Evolutionary conservation across 2,797 vertebrate genomes (phyloP).

Genomic region (Neosilurus hyrtlii): DNA sequence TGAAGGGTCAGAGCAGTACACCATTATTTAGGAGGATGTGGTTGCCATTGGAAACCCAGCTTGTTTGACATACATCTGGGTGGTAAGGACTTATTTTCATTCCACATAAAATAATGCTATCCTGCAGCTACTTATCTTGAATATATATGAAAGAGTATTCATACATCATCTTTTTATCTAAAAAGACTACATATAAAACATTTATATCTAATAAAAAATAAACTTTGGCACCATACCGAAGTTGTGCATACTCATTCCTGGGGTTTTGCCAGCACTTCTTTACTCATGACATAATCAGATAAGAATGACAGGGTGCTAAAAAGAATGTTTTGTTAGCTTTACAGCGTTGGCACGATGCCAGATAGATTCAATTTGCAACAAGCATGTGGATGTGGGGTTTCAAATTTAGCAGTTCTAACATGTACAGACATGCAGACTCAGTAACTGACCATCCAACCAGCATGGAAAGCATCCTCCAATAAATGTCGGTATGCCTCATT

Average conservation of each 20-base stretch:
- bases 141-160: conserved; percentile 41
- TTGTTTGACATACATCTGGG: conserved; percentile 61
- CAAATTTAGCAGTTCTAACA: conserved; percentile 13
- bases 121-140: conserved; percentile 18
- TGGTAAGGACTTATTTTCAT: conserved; percentile 42
- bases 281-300: background rate
- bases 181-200: conserved; percentile 35
- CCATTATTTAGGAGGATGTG: conserved; percentile 62
- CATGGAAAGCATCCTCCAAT: conserved; percentile 51
- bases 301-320: background rate
- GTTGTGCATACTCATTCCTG: conserved; percentile 4
- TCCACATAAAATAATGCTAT: conserved; percentile 36
- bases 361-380: background rate
- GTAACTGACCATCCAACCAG: conserved; percentile 68
- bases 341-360: background rate
- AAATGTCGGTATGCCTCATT: conserved; percentile 69
- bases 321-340: background rate
- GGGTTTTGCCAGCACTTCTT: background rate
- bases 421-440: conserved; percentile 46
- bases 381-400: conserved; percentile 1
- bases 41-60: conserved; percentile 60
- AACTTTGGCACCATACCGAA: background rate
- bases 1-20: conserved; percentile 68
- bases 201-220: background rate
- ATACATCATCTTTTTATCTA: background rate